Conservation (phyloP, 2,797 vertebrate species). For the Sparidentex hasta region DNA sequence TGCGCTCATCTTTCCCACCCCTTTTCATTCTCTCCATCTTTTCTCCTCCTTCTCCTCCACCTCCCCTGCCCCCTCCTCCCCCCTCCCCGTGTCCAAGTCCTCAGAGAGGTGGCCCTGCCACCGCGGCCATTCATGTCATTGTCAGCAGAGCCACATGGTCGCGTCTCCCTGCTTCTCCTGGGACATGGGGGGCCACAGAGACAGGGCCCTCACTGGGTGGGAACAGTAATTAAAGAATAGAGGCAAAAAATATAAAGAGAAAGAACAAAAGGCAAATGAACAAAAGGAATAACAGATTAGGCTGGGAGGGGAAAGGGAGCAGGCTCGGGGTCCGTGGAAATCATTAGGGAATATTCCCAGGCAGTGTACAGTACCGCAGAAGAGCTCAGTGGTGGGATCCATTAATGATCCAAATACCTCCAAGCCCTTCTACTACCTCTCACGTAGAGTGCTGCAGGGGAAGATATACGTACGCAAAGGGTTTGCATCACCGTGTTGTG, state of each 20-base stretch:
- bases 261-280: conserved; percentile 85
- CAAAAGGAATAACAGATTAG: conserved; percentile 85
- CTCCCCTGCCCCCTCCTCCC: conserved; percentile 40
- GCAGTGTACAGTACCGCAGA: conserved; percentile 73
- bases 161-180: conserved; percentile 81
- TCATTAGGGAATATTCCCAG: conserved; percentile 81
- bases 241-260: conserved; percentile 81
- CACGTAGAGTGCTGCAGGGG: conserved; percentile 70
- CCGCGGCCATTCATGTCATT: conserved; percentile 83
- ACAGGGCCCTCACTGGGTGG: conserved; percentile 80
- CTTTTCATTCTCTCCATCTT: conserved; percentile 80
- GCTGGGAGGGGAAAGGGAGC: conserved; percentile 56
- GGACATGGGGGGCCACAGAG: conserved; percentile 70
- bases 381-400: conserved; percentile 72
- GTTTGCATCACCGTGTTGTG: conserved; percentile 66
- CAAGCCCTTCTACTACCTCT: conserved; percentile 69
- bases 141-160: conserved; percentile 83
- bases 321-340: conserved; percentile 76
- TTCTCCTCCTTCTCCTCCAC: conserved; percentile 59
- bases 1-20: conserved; percentile 81
- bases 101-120: conserved; percentile 84
- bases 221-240: conserved; percentile 87
- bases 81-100: conserved; percentile 63
- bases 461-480: conserved; percentile 51
- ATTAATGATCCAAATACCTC: conserved; percentile 83